Conservation (phyloP, 2,888 invertebrate species). For the Anthophora plumipes region DNA sequence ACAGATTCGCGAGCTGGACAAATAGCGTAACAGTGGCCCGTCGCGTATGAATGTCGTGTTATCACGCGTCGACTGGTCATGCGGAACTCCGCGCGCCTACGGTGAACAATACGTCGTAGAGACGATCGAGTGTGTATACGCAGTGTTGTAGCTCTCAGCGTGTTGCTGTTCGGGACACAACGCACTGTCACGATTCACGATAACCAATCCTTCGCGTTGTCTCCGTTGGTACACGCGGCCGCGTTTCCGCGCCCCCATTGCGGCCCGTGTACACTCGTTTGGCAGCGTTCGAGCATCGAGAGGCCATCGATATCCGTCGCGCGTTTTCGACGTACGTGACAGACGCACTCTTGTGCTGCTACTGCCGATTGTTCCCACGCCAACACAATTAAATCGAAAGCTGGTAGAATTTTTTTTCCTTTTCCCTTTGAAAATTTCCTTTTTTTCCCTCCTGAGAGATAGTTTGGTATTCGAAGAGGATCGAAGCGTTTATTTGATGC, state of each 20-base stretch:
- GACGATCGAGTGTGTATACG: constrained; percentile 23
- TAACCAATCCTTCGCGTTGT: constrained; percentile 55
- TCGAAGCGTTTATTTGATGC: no score
- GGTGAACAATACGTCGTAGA: constrained; percentile 55
- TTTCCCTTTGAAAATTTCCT: background rate
- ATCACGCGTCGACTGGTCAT: constrained; percentile 42
- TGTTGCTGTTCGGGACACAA: constrained; percentile 57
- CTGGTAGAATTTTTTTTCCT: background rate
- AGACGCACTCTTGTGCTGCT: constrained; percentile 43
- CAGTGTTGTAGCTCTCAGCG: constrained; percentile 24
- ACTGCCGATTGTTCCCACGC: constrained; percentile 22
- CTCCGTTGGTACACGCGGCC: constrained; percentile 47
- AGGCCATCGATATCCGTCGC: constrained; percentile 68
- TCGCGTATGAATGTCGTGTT: constrained; percentile 52
- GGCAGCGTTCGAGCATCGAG: constrained; percentile 69
- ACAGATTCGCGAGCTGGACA: constrained; percentile 18
- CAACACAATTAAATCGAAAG: constrained; percentile 15
- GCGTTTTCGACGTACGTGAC: constrained; percentile 62
- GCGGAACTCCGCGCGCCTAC: constrained; percentile 24
- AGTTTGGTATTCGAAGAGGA: background rate
- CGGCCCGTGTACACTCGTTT: constrained; percentile 56
- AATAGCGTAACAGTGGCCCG: constrained; percentile 58
- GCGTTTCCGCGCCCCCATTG: constrained; percentile 22
- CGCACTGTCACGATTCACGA: constrained; percentile 55
- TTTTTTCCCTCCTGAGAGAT: background rate